phyloP scores from a whole-genome alignment of 2,888 invertebrate genomes.

The Andrena minutula region DNA sequence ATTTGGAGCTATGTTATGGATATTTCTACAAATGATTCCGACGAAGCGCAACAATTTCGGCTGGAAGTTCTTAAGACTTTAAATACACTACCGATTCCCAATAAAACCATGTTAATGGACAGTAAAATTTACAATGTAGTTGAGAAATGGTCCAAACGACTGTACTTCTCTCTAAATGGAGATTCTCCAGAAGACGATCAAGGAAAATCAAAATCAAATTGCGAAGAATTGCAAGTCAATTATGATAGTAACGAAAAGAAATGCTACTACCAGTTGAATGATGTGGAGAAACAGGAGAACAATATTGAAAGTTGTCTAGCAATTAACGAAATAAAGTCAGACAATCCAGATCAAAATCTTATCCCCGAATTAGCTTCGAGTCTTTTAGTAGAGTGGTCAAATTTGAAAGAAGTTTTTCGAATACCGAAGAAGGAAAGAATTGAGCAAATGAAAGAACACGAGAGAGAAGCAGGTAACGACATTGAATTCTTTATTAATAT shows the following conservation, averaged over 20 bases:
- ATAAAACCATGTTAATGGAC: slow-evolving; percentile 96
- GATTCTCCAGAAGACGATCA: slow-evolving; percentile 82
- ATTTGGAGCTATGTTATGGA: slow-evolving; percentile 97
- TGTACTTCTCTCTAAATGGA: slow-evolving; percentile 76
- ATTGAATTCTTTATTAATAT: slow-evolving; percentile 1
- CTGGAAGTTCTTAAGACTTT: slow-evolving; percentile 92
- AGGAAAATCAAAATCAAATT: slow-evolving; percentile 65
- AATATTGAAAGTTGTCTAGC: slow-evolving; percentile 63
- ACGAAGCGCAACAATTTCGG: slow-evolving; percentile 79
- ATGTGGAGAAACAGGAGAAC: slow-evolving; percentile 68
- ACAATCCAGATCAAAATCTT: slow-evolving; percentile 69
- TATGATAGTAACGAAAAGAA: slow-evolving; percentile 76
- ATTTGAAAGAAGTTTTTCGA: slow-evolving; percentile 92
- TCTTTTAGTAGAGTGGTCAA: slow-evolving; percentile 91
- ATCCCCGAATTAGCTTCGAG: slow-evolving; percentile 87
- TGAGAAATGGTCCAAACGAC: slow-evolving; percentile 91
- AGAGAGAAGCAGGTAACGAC: slow-evolving; percentile 92
- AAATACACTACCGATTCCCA: slow-evolving; percentile 94
- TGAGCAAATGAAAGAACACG: slow-evolving; percentile 98
- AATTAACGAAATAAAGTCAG: slow-evolving; percentile 68
- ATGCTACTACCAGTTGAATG: slow-evolving; percentile 55
- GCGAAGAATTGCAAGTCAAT: slow-evolving; percentile 74
- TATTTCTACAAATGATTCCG: slow-evolving; percentile 86
- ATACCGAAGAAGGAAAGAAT: slow-evolving; percentile 97
- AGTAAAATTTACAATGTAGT: slow-evolving; percentile 95